Evolutionary conservation across 2,888 invertebrate species (phyloP).

Genomic region (Alsophila aescularia): DNA sequence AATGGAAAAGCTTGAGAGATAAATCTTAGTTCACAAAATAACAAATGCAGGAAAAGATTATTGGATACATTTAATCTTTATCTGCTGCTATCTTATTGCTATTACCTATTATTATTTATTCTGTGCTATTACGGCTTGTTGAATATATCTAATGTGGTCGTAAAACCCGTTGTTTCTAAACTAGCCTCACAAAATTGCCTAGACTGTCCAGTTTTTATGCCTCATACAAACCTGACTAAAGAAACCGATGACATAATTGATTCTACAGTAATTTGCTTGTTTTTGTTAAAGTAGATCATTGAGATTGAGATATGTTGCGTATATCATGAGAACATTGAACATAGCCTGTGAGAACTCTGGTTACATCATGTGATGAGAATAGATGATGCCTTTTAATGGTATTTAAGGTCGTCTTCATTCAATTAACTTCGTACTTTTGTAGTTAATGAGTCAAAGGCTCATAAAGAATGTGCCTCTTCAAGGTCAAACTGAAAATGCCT

Average conservation of each 20-base stretch:
- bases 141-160: neutral
- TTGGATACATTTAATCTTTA: no score
- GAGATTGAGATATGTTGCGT: slow-evolving; percentile 26
- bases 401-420: slow-evolving; percentile 26
- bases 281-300: slow-evolving; percentile 41
- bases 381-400: slow-evolving; percentile 22
- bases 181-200: slow-evolving; percentile 1
- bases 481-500: no score
- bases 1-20: no score
- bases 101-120: no score
- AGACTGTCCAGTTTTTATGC: slow-evolving; percentile 27
- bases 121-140: neutral
- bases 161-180: slow-evolving; percentile 17
- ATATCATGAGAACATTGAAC: slow-evolving; percentile 1
- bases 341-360: neutral
- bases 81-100: neutral
- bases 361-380: slow-evolving; percentile 32
- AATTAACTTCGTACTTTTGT: slow-evolving; percentile 24
- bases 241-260: slow-evolving; percentile 42
- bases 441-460: neutral
- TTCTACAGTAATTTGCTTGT: slow-evolving; percentile 36
- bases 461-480: no score
- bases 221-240: slow-evolving; percentile 29
- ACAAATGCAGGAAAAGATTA: no score
- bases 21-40: no score